Percentiles rank a stretch among this genome's conserved stretches.
These are phyloP conservation scores for Labeo calbasu DNA, from an alignment of 2,797 vertebrate species.

Conservation along the genomic window DNA sequence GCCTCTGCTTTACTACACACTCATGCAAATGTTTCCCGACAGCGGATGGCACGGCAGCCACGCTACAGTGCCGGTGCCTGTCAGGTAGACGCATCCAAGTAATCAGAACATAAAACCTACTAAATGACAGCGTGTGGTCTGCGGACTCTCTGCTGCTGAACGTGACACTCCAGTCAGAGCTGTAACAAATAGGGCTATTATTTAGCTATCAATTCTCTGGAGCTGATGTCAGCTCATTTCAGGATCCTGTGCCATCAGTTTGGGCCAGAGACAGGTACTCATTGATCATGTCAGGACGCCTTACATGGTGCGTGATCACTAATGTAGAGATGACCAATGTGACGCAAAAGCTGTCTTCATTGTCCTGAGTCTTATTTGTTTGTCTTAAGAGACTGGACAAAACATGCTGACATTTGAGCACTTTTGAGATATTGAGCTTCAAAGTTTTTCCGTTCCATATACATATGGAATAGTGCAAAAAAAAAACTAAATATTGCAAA, in stretches of 20 bases:
- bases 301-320: slow-evolving; percentile 51
- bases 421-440: too few species aligned
- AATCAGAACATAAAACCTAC: slow-evolving; percentile 34
- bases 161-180: slow-evolving; percentile 47
- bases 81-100: neutral
- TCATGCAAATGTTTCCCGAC: slow-evolving; percentile 16
- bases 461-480: too few species aligned
- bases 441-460: too few species aligned
- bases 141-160: slow-evolving; percentile 3
- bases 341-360: slow-evolving; percentile 37
- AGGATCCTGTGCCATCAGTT: slow-evolving; percentile 57
- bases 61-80: neutral
- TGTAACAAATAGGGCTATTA: slow-evolving; percentile 65
- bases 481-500: too few species aligned
- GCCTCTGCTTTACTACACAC: neutral
- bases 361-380: neutral
- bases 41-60: neutral
- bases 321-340: slow-evolving; percentile 50
- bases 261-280: slow-evolving; percentile 62
- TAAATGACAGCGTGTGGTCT: slow-evolving; percentile 37
- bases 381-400: neutral
- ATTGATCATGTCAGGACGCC: slow-evolving; percentile 61
- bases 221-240: slow-evolving; percentile 66
- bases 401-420: neutral
- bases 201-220: slow-evolving; percentile 69